A percentile compares a stretch with the other conserved stretches of the same genome.
phyloP scores from a whole-genome alignment of 2,113 vertebrate genomes.

The Petaurus breviceps region DNA sequence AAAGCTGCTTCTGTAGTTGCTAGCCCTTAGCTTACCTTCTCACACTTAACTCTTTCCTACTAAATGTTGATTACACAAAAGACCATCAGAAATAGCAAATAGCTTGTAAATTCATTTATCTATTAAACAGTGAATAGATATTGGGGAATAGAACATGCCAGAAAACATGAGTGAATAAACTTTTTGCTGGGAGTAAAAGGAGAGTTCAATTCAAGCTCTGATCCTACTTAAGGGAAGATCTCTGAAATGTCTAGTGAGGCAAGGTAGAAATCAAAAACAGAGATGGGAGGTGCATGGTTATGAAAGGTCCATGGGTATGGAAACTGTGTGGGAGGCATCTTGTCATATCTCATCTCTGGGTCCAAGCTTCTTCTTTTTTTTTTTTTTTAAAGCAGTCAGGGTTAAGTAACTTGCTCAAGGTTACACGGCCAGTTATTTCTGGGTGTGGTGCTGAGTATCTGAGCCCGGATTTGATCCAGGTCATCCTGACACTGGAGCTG shows the following conservation, averaged over 20 bases:
- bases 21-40: background rate
- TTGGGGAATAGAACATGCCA: background rate
- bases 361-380: background rate
- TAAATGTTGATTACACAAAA: background rate
- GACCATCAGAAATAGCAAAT: background rate
- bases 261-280: background rate
- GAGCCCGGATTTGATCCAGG: no score
- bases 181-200: background rate
- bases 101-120: background rate
- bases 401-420: no score
- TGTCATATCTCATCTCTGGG: background rate
- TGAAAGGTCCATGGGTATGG: background rate
- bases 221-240: background rate
- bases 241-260: background rate
- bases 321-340: background rate
- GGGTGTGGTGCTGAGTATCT: no score
- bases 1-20: background rate
- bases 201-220: background rate
- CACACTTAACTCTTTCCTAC: background rate
- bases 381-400: no score
- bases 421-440: no score
- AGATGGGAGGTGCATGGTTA: background rate
- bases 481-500: no score
- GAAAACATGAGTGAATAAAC: background rate
- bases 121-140: background rate